Evolutionary conservation across 2,888 invertebrate genomes (phyloP).

Genomic region (Xanthia icteritia): DNA sequence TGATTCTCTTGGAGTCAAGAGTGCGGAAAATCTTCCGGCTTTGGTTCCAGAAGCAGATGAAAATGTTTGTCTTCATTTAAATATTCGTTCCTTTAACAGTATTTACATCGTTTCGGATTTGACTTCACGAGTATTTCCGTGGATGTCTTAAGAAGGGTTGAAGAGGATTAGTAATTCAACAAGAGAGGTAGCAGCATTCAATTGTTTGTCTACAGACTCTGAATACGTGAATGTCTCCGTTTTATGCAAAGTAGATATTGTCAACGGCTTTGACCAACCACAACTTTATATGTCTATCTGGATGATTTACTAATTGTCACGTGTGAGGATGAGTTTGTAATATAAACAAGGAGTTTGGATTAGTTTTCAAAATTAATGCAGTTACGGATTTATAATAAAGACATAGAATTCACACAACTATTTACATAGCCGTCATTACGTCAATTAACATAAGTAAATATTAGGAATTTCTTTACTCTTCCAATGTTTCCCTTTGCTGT

Average conservation of each 20-base stretch:
- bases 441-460: conserved; percentile 59
- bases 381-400: neutral
- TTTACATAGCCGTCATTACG: conserved; percentile 36
- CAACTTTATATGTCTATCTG: neutral
- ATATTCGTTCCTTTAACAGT: conserved; percentile 9
- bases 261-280: neutral
- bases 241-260: neutral
- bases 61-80: conserved; percentile 31
- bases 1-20: neutral
- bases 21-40: neutral
- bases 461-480: conserved; percentile 46
- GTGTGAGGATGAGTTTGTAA: neutral
- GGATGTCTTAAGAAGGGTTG: conserved; percentile 4
- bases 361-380: neutral
- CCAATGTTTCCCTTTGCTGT: conserved; percentile 28
- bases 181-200: neutral
- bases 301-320: neutral
- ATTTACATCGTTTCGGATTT: conserved; percentile 9
- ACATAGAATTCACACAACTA: conserved; percentile 20
- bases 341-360: neutral
- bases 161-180: conserved; percentile 22
- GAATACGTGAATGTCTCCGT: neutral
- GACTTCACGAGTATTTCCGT: conserved; percentile 19
- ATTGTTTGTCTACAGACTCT: neutral
- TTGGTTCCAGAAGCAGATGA: conserved; percentile 5